phyloP scores from a whole-genome alignment of 1,140 invertebrate genomes.

The Drosophila arawakana region DNA sequence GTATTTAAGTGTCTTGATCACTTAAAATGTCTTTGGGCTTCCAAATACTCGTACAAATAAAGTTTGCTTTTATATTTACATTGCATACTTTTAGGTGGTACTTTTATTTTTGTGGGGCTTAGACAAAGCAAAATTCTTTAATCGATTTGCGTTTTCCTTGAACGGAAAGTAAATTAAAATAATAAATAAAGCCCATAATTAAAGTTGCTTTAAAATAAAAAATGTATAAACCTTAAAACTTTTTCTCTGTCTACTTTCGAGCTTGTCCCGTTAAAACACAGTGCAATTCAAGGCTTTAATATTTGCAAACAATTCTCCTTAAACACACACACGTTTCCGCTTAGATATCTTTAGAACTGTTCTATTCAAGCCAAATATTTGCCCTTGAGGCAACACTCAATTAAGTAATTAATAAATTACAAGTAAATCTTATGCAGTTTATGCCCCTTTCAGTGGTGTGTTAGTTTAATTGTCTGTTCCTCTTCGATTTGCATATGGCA shows the following conservation, averaged over 20 bases:
- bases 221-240: too few species aligned
- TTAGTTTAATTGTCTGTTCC: constrained; percentile 19
- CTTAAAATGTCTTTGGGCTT: background rate
- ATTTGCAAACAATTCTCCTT: background rate
- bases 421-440: constrained; percentile 29
- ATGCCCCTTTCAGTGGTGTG: constrained; percentile 14
- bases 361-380: constrained; percentile 59
- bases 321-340: background rate
- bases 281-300: background rate
- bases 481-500: constrained; percentile 68
- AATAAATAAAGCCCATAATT: too few species aligned
- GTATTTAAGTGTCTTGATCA: background rate
- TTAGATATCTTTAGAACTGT: background rate
- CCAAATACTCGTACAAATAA: too few species aligned
- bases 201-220: too few species aligned
- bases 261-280: too few species aligned
- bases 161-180: background rate
- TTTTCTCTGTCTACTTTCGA: too few species aligned
- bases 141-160: too few species aligned
- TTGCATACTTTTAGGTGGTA: constrained; percentile 25
- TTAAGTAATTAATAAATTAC: constrained; percentile 80
- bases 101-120: background rate
- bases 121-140: too few species aligned
- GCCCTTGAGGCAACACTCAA: constrained; percentile 68
- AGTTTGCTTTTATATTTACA: background rate